Evolutionary conservation across 2,888 invertebrate species (phyloP).

Genomic region (Galerucella pusilla): DNA sequence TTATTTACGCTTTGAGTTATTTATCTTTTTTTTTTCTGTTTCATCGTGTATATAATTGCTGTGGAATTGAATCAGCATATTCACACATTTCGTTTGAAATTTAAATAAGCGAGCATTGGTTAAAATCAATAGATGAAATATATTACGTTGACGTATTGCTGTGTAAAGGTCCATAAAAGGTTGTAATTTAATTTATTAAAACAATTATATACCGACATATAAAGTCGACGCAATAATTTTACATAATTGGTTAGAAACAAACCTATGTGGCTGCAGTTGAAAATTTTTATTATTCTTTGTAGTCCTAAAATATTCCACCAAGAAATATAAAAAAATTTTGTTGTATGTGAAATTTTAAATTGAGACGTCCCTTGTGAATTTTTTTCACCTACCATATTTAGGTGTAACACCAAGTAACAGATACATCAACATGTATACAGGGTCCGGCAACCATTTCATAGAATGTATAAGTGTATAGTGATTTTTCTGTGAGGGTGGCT

Average conservation of each 20-base stretch:
- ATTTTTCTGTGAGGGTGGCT: too few species aligned
- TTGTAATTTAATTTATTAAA: slow-evolving; percentile 26
- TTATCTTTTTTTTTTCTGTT: too few species aligned
- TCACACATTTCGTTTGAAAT: not conserved
- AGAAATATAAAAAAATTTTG: not conserved
- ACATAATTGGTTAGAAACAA: slow-evolving; percentile 38
- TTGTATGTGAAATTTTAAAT: too few species aligned
- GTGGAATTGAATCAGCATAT: too few species aligned
- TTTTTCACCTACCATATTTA: too few species aligned
- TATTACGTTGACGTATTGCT: not conserved
- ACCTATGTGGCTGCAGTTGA: slow-evolving; percentile 17
- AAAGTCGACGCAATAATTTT: slow-evolving; percentile 35
- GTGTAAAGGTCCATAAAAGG: slow-evolving; percentile 13
- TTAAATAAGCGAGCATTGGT: not conserved
- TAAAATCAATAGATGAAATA: slow-evolving; percentile 2
- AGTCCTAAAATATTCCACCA: not conserved
- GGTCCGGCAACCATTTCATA: too few species aligned
- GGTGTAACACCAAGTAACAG: too few species aligned
- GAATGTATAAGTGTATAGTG: too few species aligned
- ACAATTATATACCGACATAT: slow-evolving; percentile 31
- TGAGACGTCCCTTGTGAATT: too few species aligned
- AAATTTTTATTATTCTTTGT: not conserved
- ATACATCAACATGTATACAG: too few species aligned
- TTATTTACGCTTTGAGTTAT: too few species aligned
- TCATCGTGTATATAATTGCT: too few species aligned